A percentile compares a stretch with the other conserved stretches of the same genome.
Evolutionary conservation across 2,888 invertebrate genomes (phyloP).

Genomic region (Agriopis leucophaearia): DNA sequence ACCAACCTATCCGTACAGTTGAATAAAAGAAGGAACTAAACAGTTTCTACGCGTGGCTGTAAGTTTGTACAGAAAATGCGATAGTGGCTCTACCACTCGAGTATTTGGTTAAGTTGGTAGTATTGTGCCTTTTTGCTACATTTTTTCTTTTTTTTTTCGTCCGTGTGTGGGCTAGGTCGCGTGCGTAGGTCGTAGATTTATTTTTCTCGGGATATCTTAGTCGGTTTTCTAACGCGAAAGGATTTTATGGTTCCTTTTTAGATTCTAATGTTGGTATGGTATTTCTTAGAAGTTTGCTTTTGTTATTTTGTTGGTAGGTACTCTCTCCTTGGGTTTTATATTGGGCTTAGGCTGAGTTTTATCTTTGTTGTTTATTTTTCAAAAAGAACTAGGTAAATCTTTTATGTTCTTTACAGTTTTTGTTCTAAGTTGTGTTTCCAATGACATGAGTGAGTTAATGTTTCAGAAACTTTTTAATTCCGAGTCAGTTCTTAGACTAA

Average conservation of each 20-base stretch:
- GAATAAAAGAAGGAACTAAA: neutral
- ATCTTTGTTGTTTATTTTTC: neutral
- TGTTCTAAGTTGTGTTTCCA: neutral
- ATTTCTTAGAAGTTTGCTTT: conserved; percentile 43
- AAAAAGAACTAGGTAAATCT: neutral
- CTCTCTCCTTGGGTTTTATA: conserved; percentile 21
- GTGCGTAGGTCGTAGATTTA: conserved; percentile 73
- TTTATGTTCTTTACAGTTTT: neutral
- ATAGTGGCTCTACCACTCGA: neutral
- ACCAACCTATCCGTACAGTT: neutral
- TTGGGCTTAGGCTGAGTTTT: neutral
- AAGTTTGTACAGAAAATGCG: neutral
- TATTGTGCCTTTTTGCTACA: conserved; percentile 48
- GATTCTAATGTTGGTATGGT: conserved; percentile 49
- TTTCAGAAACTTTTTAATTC: too few species aligned
- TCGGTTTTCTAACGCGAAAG: conserved; percentile 65
- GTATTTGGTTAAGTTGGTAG: neutral
- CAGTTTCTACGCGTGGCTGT: neutral
- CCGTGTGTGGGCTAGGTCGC: conserved; percentile 76
- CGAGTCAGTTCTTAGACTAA: too few species aligned
- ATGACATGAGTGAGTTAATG: too few species aligned
- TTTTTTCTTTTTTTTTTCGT: conserved; percentile 70
- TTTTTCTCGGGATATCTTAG: conserved; percentile 64
- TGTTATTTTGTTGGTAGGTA: conserved; percentile 25
- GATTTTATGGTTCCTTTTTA: conserved; percentile 60